phyloP scores from a whole-genome alignment of 2,113 vertebrate species.

The Onychostruthus taczanowskii region DNA sequence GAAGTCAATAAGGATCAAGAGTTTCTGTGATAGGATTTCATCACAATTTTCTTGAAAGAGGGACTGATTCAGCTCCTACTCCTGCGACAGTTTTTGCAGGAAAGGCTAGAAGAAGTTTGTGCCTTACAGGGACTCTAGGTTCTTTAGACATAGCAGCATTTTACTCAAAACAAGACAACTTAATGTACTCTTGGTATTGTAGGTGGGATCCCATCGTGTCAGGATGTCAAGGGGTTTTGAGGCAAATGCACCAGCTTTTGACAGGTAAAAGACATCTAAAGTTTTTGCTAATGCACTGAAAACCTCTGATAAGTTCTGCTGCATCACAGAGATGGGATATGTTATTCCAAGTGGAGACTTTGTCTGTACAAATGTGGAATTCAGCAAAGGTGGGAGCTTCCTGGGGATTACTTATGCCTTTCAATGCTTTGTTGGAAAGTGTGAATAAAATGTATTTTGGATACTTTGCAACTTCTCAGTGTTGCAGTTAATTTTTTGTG shows the following conservation, averaged over 20 bases:
- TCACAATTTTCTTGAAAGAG: not conserved
- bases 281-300: not conserved
- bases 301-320: not conserved
- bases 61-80: not conserved
- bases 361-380: not conserved
- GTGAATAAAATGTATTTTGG: not conserved
- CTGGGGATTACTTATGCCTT: not conserved
- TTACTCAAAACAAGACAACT: not conserved
- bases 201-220: slow-evolving; percentile 99
- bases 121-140: not conserved
- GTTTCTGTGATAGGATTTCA: not conserved
- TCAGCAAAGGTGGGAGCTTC: not conserved
- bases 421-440: not conserved
- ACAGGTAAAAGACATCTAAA: slow-evolving; percentile 80
- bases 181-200: not conserved
- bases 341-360: not conserved
- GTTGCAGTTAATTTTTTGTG: not conserved
- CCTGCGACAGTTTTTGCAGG: not conserved
- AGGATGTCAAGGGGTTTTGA: slow-evolving; percentile 97
- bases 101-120: not conserved
- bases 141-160: not conserved
- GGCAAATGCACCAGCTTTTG: slow-evolving; percentile 96
- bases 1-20: not conserved
- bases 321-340: not conserved
- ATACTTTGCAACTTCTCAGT: not conserved